Evolutionary conservation across 2,797 vertebrate genomes (phyloP), one percentile per base, ranked within the genome.

Genomic region (Cichlasoma orientale): DNA sequence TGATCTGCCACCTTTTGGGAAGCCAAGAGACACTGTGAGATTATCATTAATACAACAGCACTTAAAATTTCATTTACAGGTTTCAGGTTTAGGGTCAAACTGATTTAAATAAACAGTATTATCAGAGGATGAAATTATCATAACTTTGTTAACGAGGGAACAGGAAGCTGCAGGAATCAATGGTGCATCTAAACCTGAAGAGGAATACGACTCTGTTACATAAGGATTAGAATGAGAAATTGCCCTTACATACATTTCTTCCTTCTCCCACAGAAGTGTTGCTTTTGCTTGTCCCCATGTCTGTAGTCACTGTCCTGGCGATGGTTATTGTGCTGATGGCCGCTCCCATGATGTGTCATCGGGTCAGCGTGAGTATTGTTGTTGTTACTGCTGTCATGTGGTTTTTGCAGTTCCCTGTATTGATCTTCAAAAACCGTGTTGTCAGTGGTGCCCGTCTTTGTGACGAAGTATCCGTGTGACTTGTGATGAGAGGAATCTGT

Each of bases 201-300:
- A 59, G 41, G 27, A 78, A 38, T 19, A 27, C 61, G 14, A 70
- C 3, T 74, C 27, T 78, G 3, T 29, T 41, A 53, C 57, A 70
- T 58, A 58, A 56, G 58, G 52, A 86, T 79, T 74, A 90, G 54
- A 90, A 91, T 72, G 83, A 92, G 77, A 92, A 93, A 91, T 85
- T 84, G 80, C 89, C 95, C 96, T 97, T 97, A 98, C 97, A 95
- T 97, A 98, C 97, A 97, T 98, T 98, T 98, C 96, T 96, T 97
- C 95, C 96, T 94, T 92, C 96, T 97, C 89, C 97, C 97, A 55
- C 97, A 98, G 95, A 96, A 98, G 92, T 98, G 97, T 44, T 95
- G 96, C 85, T 92, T 96, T 73, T 94, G 94, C 61, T 38, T 92
- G 80, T 86, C 90, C 69, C 88, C 77, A 0, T 90, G 91, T 52